Percentiles rank a stretch among this genome's conserved stretches.
These are phyloP conservation scores for Oscheius myriophilus DNA, from an alignment of 2,888 invertebrate species.

Conservation along the genomic window DNA sequence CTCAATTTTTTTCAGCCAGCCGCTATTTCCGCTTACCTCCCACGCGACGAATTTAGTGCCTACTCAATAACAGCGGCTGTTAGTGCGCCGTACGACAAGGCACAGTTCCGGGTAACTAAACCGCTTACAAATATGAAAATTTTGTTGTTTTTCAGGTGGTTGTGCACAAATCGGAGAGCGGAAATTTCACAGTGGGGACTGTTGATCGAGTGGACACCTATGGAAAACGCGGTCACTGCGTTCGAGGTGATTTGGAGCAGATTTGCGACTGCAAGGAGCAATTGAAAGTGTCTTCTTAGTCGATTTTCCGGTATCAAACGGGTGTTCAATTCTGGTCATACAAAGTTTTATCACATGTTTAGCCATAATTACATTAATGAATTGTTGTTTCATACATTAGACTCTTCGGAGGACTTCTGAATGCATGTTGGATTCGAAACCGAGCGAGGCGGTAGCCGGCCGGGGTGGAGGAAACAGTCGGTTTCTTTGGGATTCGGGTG, in stretches of 20 bases:
- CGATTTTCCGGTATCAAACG: too few species aligned
- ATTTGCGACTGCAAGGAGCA: slow-evolving; percentile 24
- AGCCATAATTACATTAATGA: too few species aligned
- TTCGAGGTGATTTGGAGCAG: slow-evolving; percentile 14
- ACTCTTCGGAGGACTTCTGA: too few species aligned
- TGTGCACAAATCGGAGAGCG: slow-evolving; percentile 7
- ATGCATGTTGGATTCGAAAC: slow-evolving; percentile 11
- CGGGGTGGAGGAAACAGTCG: too few species aligned
- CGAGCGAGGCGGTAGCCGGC: slow-evolving; percentile 7
- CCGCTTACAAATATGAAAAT: not conserved
- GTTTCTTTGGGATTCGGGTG: too few species aligned
- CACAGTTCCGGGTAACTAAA: slow-evolving; percentile 16
- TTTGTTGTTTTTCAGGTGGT: not conserved
- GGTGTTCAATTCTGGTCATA: too few species aligned
- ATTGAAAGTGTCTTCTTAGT: too few species aligned
- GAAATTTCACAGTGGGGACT: slow-evolving; percentile 10
- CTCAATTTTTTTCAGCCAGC: not conserved
- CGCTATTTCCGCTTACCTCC: slow-evolving; percentile 6
- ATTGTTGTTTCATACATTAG: too few species aligned
- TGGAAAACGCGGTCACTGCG: slow-evolving; percentile 20
- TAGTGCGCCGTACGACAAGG: slow-evolving; percentile 13
- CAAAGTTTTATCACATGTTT: too few species aligned
- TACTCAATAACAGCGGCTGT: slow-evolving; percentile 6
- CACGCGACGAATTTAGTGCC: slow-evolving; percentile 5
- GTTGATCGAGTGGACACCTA: slow-evolving; percentile 19